Conservation (phyloP, 1,140 invertebrate genomes). For the Uloborus diversus region DNA sequence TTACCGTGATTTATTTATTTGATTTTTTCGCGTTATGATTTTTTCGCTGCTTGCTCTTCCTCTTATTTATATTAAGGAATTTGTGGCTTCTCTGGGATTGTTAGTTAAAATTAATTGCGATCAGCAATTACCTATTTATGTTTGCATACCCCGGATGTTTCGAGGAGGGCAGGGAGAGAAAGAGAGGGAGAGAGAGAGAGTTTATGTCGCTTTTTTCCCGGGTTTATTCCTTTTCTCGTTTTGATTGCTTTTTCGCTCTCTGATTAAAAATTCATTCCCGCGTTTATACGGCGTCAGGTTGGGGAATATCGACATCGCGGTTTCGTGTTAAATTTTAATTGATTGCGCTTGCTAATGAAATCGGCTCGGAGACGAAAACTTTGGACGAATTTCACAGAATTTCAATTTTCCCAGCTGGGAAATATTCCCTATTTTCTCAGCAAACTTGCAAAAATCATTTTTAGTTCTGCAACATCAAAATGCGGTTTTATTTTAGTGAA, state of each 20-base stretch:
- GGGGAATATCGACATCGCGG: too few species aligned
- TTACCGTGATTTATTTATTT: conserved; percentile 41
- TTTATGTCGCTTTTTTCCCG: neutral
- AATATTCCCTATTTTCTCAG: too few species aligned
- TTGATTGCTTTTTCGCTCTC: conserved; percentile 1
- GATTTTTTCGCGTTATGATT: neutral
- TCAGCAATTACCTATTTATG: conserved; percentile 54
- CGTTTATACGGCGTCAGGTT: too few species aligned
- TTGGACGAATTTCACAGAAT: too few species aligned
- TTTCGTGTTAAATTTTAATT: too few species aligned
- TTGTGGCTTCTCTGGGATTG: conserved; percentile 51
- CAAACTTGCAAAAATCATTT: too few species aligned
- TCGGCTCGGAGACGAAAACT: too few species aligned
- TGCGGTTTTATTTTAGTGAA: too few species aligned
- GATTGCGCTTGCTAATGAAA: too few species aligned
- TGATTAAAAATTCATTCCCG: conserved; percentile 51
- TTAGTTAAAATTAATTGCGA: conserved; percentile 57
- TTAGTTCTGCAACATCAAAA: too few species aligned
- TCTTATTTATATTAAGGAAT: conserved; percentile 52
- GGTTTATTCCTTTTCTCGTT: conserved; percentile 44
- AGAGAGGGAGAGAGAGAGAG: neutral
- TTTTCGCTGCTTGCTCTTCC: neutral
- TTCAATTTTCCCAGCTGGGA: too few species aligned
- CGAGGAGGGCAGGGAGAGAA: neutral
- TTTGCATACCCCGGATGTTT: conserved; percentile 20